Base-by-base conservation (phyloP, 2,113 vertebrate species). In the Sturnira hondurensis region DNA sequence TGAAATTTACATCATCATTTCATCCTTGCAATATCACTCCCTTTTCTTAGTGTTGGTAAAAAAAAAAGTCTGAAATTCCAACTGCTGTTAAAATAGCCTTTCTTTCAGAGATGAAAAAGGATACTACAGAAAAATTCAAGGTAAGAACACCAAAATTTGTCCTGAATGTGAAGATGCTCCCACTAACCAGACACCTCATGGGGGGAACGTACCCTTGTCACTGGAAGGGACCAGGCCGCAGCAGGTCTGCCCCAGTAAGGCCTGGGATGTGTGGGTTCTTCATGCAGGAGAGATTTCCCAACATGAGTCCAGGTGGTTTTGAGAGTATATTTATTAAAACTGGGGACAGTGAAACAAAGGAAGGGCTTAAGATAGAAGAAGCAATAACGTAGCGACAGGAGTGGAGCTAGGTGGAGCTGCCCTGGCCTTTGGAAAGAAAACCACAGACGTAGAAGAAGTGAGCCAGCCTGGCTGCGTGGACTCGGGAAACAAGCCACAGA, bases 71-170 rank as follows among this genome's bases (percentile, higher is more conserved):
- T 80, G 14, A 26, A 73, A 85, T 77, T 93, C 68, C 85, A 47
- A 47, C 70, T 95, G 16, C 68, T 76, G 20, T 86, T 83, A 90
- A 92, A 91, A 88, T 63, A 95, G 89, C 54, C 76, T 96, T 97
- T 92, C 58, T 96, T 97, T 77, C 94, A 96, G 94, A 91, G 86
- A 84, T 73, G 83, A 90, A 71, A 80, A 96, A 77, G 82, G 95
- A 65, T 41, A 4, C 71, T 74, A 6, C 70, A 78, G 71, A 56
- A 73, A 93, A 90, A 63, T 82, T 52, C 52, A 81, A 97, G 94
- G 91, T 98, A 97, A 97, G 95, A 71, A 81, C 20, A 36, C 70
- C 67, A 15, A 83, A 38, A 68, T 52, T 58, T 67, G 45, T 77
- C 84, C n/a, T 54, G 28, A 31, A 8, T 22, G 14, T 73, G 41